Conservation (phyloP, 1,140 invertebrate species). For the Drosophila arawakana region DNA sequence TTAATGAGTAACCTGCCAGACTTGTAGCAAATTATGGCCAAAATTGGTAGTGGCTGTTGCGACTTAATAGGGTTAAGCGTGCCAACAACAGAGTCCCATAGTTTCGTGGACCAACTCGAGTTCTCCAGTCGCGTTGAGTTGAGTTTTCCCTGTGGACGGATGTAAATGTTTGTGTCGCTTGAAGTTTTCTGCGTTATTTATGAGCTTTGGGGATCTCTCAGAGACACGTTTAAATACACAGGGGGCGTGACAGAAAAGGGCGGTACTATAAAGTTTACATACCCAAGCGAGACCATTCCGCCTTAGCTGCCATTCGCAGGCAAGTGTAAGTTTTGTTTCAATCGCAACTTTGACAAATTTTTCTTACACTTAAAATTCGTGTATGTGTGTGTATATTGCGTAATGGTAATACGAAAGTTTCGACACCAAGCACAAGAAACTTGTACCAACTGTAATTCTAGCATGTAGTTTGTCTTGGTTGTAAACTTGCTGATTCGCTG, state of each 20-base stretch:
- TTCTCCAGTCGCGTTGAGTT: neutral
- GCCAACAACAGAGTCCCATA: conserved; percentile 6
- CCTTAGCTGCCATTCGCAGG: conserved; percentile 23
- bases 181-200: conserved; percentile 63
- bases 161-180: conserved; percentile 19
- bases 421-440: conserved; percentile 36
- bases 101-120: neutral
- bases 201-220: conserved; percentile 46
- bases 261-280: conserved; percentile 31
- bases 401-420: conserved; percentile 60
- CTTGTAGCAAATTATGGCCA: conserved; percentile 55
- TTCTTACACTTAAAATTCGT: conserved; percentile 46
- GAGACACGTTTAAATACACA: conserved; percentile 59
- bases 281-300: neutral
- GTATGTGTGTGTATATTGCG: conserved; percentile 37
- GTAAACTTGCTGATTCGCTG: conserved; percentile 50
- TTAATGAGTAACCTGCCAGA: conserved; percentile 59
- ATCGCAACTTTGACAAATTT: conserved; percentile 65
- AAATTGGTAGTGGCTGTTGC: conserved; percentile 57
- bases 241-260: conserved; percentile 18
- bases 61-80: conserved; percentile 65
- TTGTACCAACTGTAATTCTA: conserved; percentile 51
- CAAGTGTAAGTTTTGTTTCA: conserved; percentile 13
- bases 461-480: conserved; percentile 34
- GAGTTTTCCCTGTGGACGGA: neutral